Conservation (phyloP, 2,888 invertebrate genomes). For the Cephalotes varians region DNA sequence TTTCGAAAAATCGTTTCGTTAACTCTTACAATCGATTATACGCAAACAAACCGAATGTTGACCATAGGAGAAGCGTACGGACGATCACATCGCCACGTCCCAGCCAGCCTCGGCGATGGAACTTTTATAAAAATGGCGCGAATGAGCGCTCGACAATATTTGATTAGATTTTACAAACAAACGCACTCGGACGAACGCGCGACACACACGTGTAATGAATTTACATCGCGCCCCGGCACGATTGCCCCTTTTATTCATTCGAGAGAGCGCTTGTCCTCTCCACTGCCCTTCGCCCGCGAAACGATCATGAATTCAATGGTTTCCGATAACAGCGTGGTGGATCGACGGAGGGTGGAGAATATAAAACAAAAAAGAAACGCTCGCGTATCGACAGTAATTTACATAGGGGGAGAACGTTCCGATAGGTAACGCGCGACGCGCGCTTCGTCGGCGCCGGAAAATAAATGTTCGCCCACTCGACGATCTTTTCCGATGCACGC, state of each 20-base stretch:
- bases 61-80: not conserved
- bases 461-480: slow-evolving; percentile 29
- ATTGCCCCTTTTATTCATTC: slow-evolving; percentile 53
- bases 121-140: slow-evolving; percentile 51
- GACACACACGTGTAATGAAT: slow-evolving; percentile 52
- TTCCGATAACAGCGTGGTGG: slow-evolving; percentile 36
- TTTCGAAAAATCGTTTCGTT: slow-evolving; percentile 24
- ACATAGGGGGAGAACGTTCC: slow-evolving; percentile 31
- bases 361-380: slow-evolving; percentile 46
- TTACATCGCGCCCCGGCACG: slow-evolving; percentile 45
- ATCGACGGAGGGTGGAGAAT: not conserved
- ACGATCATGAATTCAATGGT: slow-evolving; percentile 55
- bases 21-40: slow-evolving; percentile 38
- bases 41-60: slow-evolving; percentile 33
- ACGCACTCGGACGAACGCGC: slow-evolving; percentile 40
- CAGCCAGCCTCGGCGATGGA: not conserved
- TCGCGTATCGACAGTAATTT: slow-evolving; percentile 47
- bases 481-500: not conserved
- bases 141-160: slow-evolving; percentile 51
- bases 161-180: slow-evolving; percentile 56
- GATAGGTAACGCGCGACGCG: slow-evolving; percentile 18
- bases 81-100: not conserved
- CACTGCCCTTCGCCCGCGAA: slow-evolving; percentile 29
- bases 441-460: slow-evolving; percentile 26
- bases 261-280: slow-evolving; percentile 32